A percentile compares a stretch with the other conserved stretches of the same genome.
These are phyloP conservation scores for Battus philenor DNA, from an alignment of 1,140 invertebrate genomes.

Conservation along the genomic window DNA sequence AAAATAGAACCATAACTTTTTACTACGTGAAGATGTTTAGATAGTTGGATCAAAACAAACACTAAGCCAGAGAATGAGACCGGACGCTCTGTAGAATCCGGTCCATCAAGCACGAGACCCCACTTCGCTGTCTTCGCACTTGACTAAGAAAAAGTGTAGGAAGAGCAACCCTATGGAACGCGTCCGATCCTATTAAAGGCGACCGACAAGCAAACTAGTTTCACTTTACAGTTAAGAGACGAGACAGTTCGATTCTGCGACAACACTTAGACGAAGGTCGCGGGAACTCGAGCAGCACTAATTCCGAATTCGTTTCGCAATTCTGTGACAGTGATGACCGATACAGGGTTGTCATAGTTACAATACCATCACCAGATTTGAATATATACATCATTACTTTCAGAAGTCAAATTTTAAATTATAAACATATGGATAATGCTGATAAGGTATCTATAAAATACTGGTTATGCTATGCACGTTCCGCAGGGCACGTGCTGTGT, in stretches of 20 bases:
- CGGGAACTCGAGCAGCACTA: constrained; percentile 53
- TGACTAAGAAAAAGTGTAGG: constrained; percentile 53
- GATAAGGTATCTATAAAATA: too few relatives aligned
- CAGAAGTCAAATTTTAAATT: too few relatives aligned
- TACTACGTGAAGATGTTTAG: constrained; percentile 1
- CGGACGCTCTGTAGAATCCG: constrained; percentile 27
- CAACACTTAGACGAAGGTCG: constrained; percentile 61
- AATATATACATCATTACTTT: too few relatives aligned
- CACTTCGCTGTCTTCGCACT: constrained; percentile 36
- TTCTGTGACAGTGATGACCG: constrained; percentile 18
- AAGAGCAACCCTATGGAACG: constrained; percentile 51
- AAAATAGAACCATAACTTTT: not conserved
- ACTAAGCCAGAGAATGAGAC: constrained; percentile 22
- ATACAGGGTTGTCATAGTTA: not conserved
- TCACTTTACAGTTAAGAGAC: constrained; percentile 61
- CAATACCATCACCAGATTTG: too few relatives aligned
- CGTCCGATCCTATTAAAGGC: constrained; percentile 63
- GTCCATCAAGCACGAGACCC: constrained; percentile 20
- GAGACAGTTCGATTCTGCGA: constrained; percentile 54
- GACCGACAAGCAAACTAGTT: constrained; percentile 62
- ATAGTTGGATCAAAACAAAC: constrained; percentile 28
- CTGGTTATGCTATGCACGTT: too few relatives aligned
- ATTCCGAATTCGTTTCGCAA: constrained; percentile 54
- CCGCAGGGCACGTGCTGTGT: too few relatives aligned
- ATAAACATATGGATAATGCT: too few relatives aligned